Conservation (phyloP, 2,888 invertebrate genomes). For the Morpho helenor region DNA sequence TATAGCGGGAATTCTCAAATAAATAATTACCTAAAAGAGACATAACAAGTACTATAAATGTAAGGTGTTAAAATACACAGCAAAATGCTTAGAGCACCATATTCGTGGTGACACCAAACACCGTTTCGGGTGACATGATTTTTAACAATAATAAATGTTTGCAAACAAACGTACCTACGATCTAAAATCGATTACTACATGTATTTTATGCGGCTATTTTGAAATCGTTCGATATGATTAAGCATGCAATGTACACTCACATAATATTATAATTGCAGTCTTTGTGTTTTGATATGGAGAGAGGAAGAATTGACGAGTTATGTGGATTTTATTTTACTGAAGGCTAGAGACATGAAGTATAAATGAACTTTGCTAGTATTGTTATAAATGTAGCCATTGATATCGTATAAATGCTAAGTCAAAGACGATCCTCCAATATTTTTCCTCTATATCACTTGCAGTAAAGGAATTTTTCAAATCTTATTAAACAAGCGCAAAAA, state of each 20-base stretch:
- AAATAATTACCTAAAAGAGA: not conserved
- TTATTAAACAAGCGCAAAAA: no score
- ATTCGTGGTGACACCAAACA: not conserved
- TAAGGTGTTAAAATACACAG: not conserved
- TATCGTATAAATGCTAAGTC: no score
- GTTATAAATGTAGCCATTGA: no score
- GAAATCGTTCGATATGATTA: constrained; percentile 7
- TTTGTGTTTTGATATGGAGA: no score
- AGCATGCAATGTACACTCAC: not conserved
- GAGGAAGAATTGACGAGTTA: no score
- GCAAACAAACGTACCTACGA: constrained; percentile 4
- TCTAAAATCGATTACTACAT: constrained; percentile 11
- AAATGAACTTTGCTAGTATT: no score
- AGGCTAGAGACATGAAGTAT: no score
- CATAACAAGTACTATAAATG: not conserved
- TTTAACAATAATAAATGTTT: constrained; percentile 3
- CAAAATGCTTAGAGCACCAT: not conserved
- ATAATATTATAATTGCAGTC: no score
- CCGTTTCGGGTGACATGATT: constrained; percentile 1
- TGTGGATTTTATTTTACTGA: no score
- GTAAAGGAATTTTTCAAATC: no score
- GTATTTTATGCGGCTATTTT: constrained; percentile 4
- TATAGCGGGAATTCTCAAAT: not conserved
- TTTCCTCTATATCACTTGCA: no score
- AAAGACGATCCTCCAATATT: no score